A percentile compares a stretch with the other conserved stretches of the same genome.
phyloP scores from a whole-genome alignment of 1,140 invertebrate genomes.

The Harlomillsia oculata region DNA sequence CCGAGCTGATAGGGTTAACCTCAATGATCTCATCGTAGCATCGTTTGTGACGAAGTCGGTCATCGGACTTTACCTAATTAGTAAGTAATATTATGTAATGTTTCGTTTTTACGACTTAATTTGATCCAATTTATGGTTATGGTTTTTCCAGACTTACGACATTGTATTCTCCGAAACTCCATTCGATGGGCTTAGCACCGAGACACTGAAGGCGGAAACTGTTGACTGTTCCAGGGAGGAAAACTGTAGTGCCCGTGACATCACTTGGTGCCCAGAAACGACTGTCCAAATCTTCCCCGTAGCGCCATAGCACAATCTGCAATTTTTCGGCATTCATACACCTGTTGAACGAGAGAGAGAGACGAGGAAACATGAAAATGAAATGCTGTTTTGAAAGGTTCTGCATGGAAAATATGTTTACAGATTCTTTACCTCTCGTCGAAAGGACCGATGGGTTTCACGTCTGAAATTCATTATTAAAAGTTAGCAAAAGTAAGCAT shows the following conservation, averaged over 20 bases:
- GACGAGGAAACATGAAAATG: not conserved
- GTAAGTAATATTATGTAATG: not conserved
- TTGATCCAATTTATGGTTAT: not conserved
- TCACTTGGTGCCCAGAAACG: conserved; percentile 3
- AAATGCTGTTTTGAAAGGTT: too few species aligned
- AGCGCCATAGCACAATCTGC: not conserved
- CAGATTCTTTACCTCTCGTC: not conserved
- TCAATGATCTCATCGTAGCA: not conserved
- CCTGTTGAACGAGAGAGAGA: not conserved
- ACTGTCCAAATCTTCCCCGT: not conserved
- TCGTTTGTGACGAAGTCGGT: not conserved
- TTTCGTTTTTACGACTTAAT: not conserved
- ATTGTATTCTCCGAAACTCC: not conserved
- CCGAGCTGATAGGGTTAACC: not conserved
- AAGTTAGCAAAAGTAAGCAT: not conserved
- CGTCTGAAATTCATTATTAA: not conserved
- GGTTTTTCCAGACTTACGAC: not conserved
- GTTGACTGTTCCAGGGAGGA: not conserved
- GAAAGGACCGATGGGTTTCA: not conserved
- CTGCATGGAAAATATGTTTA: too few species aligned
- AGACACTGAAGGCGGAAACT: not conserved
- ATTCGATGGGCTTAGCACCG: not conserved
- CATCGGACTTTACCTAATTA: not conserved
- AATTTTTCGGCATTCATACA: not conserved
- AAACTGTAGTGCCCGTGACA: not conserved